phyloP scores from a whole-genome alignment of 1,140 invertebrate species.

The Dolichoris vasculosae region DNA sequence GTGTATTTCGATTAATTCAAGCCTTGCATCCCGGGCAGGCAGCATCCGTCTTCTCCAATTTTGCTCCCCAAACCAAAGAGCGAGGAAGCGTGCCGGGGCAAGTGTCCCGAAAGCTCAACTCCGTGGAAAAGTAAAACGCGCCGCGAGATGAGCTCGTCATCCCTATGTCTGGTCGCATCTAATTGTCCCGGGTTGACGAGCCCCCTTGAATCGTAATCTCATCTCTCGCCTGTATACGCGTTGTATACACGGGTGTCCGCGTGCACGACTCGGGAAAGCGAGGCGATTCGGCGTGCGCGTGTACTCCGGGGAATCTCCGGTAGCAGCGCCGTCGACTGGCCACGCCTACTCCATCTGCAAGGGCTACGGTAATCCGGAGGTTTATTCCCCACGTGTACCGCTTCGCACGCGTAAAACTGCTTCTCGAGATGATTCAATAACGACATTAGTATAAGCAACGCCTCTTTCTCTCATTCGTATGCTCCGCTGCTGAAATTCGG shows the following conservation, averaged over 20 bases:
- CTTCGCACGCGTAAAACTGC: slow-evolving; percentile 1
- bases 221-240: neutral
- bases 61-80: neutral
- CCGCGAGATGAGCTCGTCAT: slow-evolving; percentile 33
- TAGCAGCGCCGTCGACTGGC: neutral
- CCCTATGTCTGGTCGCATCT: slow-evolving; percentile 27
- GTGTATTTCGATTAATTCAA: neutral
- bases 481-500: slow-evolving; percentile 2
- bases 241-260: neutral
- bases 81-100: neutral
- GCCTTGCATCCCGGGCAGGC: neutral
- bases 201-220: slow-evolving; percentile 39
- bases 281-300: neutral
- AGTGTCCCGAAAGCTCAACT: slow-evolving; percentile 8
- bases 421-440: slow-evolving; percentile 46
- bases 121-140: slow-evolving; percentile 3
- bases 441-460: slow-evolving; percentile 25
- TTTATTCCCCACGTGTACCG: neutral
- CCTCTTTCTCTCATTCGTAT: neutral
- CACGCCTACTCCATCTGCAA: slow-evolving; percentile 34
- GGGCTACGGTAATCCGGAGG: slow-evolving; percentile 1
- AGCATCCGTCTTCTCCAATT: neutral
- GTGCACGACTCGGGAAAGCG: neutral
- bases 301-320: neutral
- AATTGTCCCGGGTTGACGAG: slow-evolving; percentile 31